A percentile compares a stretch with the other conserved stretches of the same genome.
phyloP scores from a whole-genome alignment of 2,888 invertebrate genomes.

The Pharmacophagus antenor region DNA sequence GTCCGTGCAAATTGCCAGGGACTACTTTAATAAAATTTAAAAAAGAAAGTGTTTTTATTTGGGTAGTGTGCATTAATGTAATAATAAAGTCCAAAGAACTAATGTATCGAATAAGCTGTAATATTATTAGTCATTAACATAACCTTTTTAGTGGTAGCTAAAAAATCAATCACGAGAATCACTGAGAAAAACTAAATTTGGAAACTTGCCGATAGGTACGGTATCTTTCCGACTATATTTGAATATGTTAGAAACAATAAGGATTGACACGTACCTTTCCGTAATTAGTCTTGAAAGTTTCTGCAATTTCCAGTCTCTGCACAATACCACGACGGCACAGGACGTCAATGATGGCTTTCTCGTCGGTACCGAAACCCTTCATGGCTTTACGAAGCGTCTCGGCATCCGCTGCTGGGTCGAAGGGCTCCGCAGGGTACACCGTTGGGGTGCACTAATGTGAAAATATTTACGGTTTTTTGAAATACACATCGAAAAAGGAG shows the following conservation, averaged over 20 bases:
- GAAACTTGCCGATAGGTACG: background rate
- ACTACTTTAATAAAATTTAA: too few species aligned
- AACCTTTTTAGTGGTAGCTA: too few species aligned
- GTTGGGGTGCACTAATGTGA: constrained; percentile 89
- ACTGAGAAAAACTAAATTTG: background rate
- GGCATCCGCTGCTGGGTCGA: constrained; percentile 92
- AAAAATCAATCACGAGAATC: too few species aligned
- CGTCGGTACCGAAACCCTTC: constrained; percentile 96
- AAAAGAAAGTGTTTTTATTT: too few species aligned
- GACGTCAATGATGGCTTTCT: constrained; percentile 94
- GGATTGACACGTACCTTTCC: constrained; percentile 85
- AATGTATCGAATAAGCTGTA: too few species aligned
- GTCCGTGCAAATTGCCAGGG: too few species aligned
- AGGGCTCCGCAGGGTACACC: constrained; percentile 92
- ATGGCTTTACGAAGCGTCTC: constrained; percentile 92
- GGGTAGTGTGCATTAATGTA: too few species aligned
- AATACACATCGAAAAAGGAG: background rate
- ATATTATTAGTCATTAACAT: too few species aligned
- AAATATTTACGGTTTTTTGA: background rate
- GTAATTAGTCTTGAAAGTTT: constrained; percentile 94
- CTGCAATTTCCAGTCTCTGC: constrained; percentile 94
- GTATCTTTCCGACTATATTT: background rate
- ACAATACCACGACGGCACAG: constrained; percentile 93
- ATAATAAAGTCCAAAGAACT: too few species aligned
- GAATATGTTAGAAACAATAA: background rate